phyloP scores from a whole-genome alignment of 2,888 invertebrate species.

The Hydriomena furcata region DNA sequence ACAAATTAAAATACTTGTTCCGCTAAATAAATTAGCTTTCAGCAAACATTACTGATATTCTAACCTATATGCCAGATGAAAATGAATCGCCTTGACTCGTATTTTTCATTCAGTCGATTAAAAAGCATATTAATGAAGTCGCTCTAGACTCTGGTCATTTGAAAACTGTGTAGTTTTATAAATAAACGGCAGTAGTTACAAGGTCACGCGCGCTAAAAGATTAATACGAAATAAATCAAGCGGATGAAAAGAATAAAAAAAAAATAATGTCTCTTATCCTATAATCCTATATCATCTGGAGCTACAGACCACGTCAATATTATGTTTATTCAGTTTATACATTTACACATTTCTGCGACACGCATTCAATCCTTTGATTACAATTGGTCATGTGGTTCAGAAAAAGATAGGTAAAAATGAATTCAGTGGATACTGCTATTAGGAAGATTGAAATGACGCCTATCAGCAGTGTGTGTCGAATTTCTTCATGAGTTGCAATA shows the following conservation, averaged over 20 bases:
- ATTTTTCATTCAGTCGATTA: constrained; percentile 19
- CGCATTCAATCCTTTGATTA: no score
- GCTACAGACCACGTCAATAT: background rate
- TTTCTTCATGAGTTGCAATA: background rate
- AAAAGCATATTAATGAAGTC: constrained; percentile 23
- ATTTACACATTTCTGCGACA: no score
- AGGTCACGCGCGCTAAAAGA: constrained; percentile 19
- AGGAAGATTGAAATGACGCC: background rate
- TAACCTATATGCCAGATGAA: constrained; percentile 10
- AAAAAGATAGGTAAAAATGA: no score
- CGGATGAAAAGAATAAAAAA: background rate
- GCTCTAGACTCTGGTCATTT: constrained; percentile 16
- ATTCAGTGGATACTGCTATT: no score
- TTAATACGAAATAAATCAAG: constrained; percentile 11
- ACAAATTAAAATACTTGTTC: background rate
- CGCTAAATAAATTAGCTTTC: background rate
- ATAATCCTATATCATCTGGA: no score
- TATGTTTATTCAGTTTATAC: no score
- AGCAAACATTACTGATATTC: background rate
- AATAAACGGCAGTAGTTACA: constrained; percentile 23
- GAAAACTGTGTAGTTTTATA: constrained; percentile 17
- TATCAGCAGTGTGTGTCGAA: background rate
- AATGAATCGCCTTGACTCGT: constrained; percentile 1
- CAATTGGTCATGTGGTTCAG: no score
- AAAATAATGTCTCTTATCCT: no score